phyloP scores from a whole-genome alignment of 2,113 vertebrate genomes.

The Notiomystis cincta region DNA sequence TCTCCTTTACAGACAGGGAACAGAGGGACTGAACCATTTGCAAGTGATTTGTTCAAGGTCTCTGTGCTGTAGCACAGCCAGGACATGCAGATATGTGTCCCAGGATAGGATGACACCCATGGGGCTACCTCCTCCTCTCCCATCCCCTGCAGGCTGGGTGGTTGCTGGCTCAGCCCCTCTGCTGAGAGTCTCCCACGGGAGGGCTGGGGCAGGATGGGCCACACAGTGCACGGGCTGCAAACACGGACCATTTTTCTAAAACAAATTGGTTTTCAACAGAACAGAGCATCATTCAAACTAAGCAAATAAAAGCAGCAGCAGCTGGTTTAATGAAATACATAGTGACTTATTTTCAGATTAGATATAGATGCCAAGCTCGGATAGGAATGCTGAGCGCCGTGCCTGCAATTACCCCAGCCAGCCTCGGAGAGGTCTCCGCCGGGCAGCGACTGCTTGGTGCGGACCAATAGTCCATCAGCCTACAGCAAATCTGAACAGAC shows the following conservation, averaged over 20 bases:
- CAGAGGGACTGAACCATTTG: neutral
- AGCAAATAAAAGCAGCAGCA: constrained; percentile 46
- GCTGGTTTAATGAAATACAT: constrained; percentile 49
- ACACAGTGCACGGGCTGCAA: neutral
- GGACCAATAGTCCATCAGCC: neutral
- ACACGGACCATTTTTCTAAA: neutral
- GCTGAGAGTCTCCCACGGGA: neutral
- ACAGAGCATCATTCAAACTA: constrained; percentile 5
- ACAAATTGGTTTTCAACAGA: neutral
- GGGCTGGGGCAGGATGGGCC: neutral
- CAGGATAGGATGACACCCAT: neutral
- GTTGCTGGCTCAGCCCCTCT: neutral
- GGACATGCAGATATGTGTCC: neutral
- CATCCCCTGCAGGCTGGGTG: neutral
- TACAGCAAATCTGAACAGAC: constrained; percentile 5
- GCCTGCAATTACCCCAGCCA: constrained; percentile 3
- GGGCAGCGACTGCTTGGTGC: neutral
- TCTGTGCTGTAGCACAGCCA: neutral
- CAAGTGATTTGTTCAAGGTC: neutral
- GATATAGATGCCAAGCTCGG: neutral
- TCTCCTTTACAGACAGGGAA: neutral
- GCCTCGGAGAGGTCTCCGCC: neutral
- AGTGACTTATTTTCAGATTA: constrained; percentile 62
- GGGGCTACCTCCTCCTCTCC: neutral
- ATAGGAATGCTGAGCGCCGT: neutral